Base-by-base conservation (phyloP, 2,113 vertebrate genomes). In the Riparia riparia region DNA sequence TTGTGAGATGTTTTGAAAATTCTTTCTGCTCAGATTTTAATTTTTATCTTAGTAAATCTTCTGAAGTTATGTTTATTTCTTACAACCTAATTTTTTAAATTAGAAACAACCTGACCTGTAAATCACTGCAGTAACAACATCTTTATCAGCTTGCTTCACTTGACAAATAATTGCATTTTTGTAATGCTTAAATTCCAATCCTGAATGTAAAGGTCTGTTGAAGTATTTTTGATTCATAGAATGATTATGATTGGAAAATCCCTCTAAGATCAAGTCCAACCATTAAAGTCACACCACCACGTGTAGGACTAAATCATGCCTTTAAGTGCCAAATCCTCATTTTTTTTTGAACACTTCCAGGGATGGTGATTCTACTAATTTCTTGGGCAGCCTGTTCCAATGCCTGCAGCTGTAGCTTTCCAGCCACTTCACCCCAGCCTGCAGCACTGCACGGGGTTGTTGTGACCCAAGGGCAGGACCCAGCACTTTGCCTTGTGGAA, bases 211-310 rank as follows among this genome's bases (percentile, higher is more conserved):
- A 64, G 28, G 9, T 76, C 71, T 74, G 0, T 66, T 58, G 49
- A 51, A 53, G 66, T 69, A 8, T 0, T 71, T 90, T 84, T 86
- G 45, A 49, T 69, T 82, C 4, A 21, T 64, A 34, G 41, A 69
- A 29, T 45, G 16, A 50, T 28, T 42, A 49, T 42, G 49, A 12
- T 12, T 49, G 49, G 26, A 83, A 70, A 83, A 42, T 18, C 17
- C 29, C 8, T 22, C 17, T 42, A 16, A 49, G 31, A 28, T 34
- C 0, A 1, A 31, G 34, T 77, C 26, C 71, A 42, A 1, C n/a
- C 17, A 41, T 61, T 61, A 82, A 47, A 31, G 8, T 77, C 29
- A 34, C 49, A 53, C 37, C 10, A 16, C 28, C 22, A 12, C 8
- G 8, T 39, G 22, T 29, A 51, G 12, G 32, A 18, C 49, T 63